Conservation (phyloP, 1,140 invertebrate species). For the Sipha flava region DNA sequence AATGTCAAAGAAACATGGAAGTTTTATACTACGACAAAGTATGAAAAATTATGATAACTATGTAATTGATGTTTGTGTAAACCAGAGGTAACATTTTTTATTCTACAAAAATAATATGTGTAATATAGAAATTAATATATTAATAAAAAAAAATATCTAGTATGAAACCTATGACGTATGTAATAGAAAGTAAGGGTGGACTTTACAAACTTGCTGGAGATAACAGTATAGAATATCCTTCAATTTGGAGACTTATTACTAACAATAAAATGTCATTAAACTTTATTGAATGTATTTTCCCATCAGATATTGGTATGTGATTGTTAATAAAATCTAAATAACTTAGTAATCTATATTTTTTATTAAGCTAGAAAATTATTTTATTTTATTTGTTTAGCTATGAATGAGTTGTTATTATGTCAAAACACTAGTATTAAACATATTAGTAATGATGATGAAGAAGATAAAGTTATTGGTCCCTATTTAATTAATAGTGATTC, state of each 20-base stretch:
- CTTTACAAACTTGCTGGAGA: constrained; percentile 36
- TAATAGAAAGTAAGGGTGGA: constrained; percentile 40
- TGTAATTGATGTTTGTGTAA: constrained; percentile 69
- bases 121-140: background rate
- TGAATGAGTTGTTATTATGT: constrained; percentile 24
- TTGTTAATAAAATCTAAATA: background rate
- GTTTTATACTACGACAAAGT: constrained; percentile 72
- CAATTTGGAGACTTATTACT: constrained; percentile 53
- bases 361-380: too few species aligned
- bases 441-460: background rate
- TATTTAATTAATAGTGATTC: constrained; percentile 24
- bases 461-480: constrained; percentile 12
- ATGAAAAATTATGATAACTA: constrained; percentile 66
- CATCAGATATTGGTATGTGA: constrained; percentile 70
- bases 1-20: constrained; percentile 60
- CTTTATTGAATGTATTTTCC: constrained; percentile 65
- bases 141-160: constrained; percentile 40
- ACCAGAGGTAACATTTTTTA: constrained; percentile 49
- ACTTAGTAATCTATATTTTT: too few species aligned
- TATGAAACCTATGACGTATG: constrained; percentile 59
- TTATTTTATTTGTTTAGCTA: constrained; percentile 3
- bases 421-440: constrained; percentile 18
- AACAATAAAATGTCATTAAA: constrained; percentile 55
- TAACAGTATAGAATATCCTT: constrained; percentile 49
- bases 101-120: too few species aligned